phyloP scores from a whole-genome alignment of 2,797 vertebrate species.

The Semaprochilodus insignis region DNA sequence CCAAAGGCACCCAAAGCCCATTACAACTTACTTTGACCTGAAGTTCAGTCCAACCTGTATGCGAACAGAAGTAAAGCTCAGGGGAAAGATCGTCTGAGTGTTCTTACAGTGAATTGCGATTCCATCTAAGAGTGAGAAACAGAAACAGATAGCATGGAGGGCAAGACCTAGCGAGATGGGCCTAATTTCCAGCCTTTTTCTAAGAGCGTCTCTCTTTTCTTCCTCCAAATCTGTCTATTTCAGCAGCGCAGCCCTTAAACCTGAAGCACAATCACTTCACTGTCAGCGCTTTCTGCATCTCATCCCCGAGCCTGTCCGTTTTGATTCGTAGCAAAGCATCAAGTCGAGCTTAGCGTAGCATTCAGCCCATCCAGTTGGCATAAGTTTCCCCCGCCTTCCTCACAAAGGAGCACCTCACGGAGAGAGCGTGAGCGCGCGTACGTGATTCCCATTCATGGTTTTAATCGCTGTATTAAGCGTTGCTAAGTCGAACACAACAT shows the following conservation, averaged over 20 bases:
- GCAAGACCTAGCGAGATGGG: not conserved
- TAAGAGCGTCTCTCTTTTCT: not conserved
- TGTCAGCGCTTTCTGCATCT: constrained; percentile 19
- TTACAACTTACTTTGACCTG: not conserved
- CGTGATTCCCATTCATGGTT: not conserved
- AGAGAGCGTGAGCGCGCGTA: not conserved
- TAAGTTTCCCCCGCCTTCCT: not conserved
- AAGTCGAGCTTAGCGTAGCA: not conserved
- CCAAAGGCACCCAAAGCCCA: not conserved
- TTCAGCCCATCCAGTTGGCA: constrained; percentile 22
- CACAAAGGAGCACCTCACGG: not conserved
- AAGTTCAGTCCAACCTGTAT: not conserved
- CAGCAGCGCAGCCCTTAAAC: not conserved
- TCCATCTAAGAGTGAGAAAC: not conserved
- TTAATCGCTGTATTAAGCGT: not conserved
- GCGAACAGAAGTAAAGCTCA: not conserved
- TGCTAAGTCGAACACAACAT: not conserved
- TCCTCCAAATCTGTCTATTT: not conserved
- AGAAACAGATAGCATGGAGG: not conserved
- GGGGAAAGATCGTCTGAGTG: not conserved
- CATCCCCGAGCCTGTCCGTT: constrained; percentile 16
- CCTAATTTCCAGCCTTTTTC: not conserved
- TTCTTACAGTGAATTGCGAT: not conserved
- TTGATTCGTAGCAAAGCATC: constrained; percentile 13
- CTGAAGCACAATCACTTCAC: constrained; percentile 19